phyloP scores from a whole-genome alignment of 2,797 vertebrate genomes.

The Lepilemur septentrionalis region DNA sequence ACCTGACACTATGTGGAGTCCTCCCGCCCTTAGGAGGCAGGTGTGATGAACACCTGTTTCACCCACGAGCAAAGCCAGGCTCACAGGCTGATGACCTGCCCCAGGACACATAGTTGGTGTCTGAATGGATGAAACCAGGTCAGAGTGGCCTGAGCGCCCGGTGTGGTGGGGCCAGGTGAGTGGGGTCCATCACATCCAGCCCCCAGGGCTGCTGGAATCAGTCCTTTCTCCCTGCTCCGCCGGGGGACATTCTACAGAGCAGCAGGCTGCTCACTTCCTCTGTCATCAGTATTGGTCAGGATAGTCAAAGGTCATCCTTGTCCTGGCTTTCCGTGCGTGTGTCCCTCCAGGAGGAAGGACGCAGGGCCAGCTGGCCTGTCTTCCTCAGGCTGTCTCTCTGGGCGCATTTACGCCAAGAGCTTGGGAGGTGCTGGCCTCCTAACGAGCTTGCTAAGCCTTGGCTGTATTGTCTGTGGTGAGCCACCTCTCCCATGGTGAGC shows the following conservation, averaged over 20 bases:
- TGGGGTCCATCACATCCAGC: not conserved
- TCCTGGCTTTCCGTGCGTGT: not conserved
- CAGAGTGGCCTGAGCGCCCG: not conserved
- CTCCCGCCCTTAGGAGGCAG: not conserved
- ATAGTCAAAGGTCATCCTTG: not conserved
- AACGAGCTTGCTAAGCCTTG: not conserved
- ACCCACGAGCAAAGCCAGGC: not conserved
- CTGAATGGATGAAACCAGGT: not conserved
- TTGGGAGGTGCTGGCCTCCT: not conserved
- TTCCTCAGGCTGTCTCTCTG: not conserved
- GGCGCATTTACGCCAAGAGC: not conserved
- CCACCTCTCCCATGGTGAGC: not conserved
- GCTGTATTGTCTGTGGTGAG: not conserved
- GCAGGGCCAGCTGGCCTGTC: not conserved
- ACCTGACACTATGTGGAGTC: rapidly evolving
- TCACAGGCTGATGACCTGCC: not conserved
- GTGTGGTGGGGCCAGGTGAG: not conserved
- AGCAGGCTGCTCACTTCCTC: not conserved
- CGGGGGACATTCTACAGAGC: not conserved
- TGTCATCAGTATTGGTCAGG: not conserved
- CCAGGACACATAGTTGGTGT: not conserved
- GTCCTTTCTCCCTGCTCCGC: rapidly evolving
- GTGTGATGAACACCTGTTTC: not conserved
- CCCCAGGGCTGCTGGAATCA: no score
- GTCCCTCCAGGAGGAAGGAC: not conserved